phyloP scores from a whole-genome alignment of 2,888 invertebrate genomes.

The Drosophila heteroneura region DNA sequence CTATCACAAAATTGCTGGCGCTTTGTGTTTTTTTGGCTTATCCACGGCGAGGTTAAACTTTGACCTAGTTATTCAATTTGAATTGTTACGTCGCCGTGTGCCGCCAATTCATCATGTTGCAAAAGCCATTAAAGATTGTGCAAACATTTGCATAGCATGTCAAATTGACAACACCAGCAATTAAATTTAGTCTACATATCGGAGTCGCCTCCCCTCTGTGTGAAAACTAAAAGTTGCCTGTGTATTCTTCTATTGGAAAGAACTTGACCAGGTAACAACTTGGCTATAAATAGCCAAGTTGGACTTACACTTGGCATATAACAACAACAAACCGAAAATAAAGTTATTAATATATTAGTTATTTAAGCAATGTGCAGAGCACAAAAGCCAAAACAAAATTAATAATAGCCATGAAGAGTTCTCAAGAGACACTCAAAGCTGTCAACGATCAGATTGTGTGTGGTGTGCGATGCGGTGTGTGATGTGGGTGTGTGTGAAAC shows the following conservation, averaged over 20 bases:
- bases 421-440: conserved; percentile 47
- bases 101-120: conserved; percentile 58
- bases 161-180: conserved; percentile 9
- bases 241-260: conserved; percentile 24
- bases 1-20: conserved; percentile 47
- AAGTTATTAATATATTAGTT: conserved; percentile 57
- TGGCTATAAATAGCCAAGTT: conserved; percentile 44
- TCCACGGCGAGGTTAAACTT: conserved; percentile 58
- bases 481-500: conserved; percentile 46
- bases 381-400: conserved; percentile 22
- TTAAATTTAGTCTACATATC: conserved; percentile 31
- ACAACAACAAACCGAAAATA: conserved; percentile 27
- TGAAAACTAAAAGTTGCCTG: conserved; percentile 34
- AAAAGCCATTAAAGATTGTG: conserved; percentile 46
- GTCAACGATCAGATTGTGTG: conserved; percentile 39
- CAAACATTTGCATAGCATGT: conserved; percentile 54
- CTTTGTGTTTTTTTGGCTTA: conserved; percentile 23
- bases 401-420: conserved; percentile 43
- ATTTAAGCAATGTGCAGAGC: conserved; percentile 36
- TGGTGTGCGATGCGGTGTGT: neutral
- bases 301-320: conserved; percentile 23
- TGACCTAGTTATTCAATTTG: conserved; percentile 64
- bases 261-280: conserved; percentile 33
- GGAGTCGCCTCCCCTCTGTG: conserved; percentile 18
- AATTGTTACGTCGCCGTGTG: conserved; percentile 41